Base-by-base conservation (phyloP, 2,797 vertebrate genomes). In the Pogonophryne albipinna region DNA sequence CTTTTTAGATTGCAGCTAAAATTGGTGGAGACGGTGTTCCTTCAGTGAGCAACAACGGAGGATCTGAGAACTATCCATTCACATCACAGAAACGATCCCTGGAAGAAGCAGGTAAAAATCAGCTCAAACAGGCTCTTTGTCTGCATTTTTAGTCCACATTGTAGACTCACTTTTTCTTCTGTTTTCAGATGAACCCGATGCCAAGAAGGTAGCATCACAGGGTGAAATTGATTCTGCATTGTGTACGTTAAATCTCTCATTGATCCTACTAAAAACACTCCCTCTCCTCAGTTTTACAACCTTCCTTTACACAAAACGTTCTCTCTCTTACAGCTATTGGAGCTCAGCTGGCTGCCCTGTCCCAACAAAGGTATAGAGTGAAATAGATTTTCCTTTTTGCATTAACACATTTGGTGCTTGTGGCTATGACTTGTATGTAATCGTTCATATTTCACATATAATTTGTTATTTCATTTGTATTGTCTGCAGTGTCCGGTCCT, bases 161-260 rank as follows among this genome's bases (percentile, higher is more conserved):
- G 13, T 59, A 27, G 14, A 53, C 47, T 57, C 14, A 51, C 11
- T 4, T 51, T 75, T 66, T 50, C 34, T 57, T 79, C 41, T 74
- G 45, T 55, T 79, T 84, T 76, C 89, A 98, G 97, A 99, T 90
- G 97, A 98, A 82, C 97, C 97, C 0, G 96, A 97, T 85, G 97
- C 97, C 85, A 99, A 98, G 94, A 98, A 98, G 83, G 75, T 99
- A 94, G 97, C 97, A 16, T 93, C 97, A 61, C 97, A 97, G 88
- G 93, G 91, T 51, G 97, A 97, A 85, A 94, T 90, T 83, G 94
- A 96, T 87, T 89, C 92, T 64, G 74, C 89, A 56, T 79, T 95
- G 83, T 95, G 94, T 95, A 94, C 6, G 91, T 92, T 79, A 55
- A 84, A 87, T 20, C 45, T 51, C 46, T 46, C 60, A 56, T 71